Conservation (phyloP, 2,797 vertebrate species). For the Anisognathus igniventris region DNA sequence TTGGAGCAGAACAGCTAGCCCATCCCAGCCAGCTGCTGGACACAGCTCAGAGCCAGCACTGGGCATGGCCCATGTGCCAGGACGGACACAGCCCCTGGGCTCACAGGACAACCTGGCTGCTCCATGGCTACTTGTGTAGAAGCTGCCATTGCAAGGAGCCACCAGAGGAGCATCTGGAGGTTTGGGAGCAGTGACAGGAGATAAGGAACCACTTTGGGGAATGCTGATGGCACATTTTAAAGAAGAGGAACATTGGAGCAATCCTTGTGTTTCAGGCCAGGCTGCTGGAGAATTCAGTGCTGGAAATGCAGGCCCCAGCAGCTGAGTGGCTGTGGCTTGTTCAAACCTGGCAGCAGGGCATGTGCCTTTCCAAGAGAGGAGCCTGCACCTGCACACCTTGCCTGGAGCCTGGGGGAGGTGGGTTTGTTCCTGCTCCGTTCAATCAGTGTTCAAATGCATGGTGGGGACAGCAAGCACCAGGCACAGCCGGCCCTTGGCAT, state of each 20-base stretch:
- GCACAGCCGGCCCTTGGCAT: not conserved
- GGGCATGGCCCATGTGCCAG: not conserved
- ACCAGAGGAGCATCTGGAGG: not conserved
- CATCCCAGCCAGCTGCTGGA: not conserved
- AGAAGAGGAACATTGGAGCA: not conserved
- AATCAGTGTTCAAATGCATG: not conserved
- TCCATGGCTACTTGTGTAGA: not conserved
- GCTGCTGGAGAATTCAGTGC: not conserved
- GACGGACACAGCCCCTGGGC: not conserved
- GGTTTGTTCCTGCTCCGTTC: not conserved
- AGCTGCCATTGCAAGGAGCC: rapidly evolving
- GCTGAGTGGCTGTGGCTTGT: not conserved
- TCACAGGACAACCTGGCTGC: not conserved
- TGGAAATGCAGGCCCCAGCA: not conserved
- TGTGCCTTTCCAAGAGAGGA: not conserved
- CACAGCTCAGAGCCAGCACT: not conserved
- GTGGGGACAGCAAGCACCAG: not conserved
- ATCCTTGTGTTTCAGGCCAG: not conserved
- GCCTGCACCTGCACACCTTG: not conserved
- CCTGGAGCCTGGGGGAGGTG: not conserved
- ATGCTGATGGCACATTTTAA: rapidly evolving
- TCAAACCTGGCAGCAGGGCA: not conserved
- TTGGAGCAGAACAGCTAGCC: not conserved
- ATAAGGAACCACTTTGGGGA: rapidly evolving
- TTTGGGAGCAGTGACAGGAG: not conserved